phyloP scores from a whole-genome alignment of 2,888 invertebrate genomes.

The Drosophila subquinaria region DNA sequence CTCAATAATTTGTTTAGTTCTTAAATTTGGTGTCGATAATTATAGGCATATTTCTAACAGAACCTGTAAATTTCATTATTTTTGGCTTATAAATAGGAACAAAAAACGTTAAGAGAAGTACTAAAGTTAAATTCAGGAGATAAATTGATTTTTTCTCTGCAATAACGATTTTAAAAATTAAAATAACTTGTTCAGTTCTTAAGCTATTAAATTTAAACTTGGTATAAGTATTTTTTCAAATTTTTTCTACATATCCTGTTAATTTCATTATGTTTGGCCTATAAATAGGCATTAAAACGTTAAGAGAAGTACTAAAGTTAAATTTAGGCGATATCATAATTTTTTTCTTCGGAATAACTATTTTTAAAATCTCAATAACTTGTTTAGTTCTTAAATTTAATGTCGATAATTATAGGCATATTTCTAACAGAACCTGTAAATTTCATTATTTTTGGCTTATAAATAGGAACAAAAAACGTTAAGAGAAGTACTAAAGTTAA shows the following conservation, averaged over 20 bases:
- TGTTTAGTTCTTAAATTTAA: not conserved
- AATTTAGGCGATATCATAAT: fast-evolving
- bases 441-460: not conserved
- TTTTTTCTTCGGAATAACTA: too few relatives aligned
- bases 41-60: not conserved
- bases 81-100: not conserved
- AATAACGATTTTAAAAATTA: not conserved
- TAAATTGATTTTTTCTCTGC: not conserved
- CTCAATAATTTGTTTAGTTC: not conserved
- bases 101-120: too few relatives aligned
- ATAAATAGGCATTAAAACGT: too few relatives aligned
- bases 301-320: too few relatives aligned
- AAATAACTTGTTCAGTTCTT: not conserved
- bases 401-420: not conserved
- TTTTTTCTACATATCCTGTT: not conserved
- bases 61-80: not conserved
- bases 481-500: too few relatives aligned
- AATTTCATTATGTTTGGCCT: not conserved
- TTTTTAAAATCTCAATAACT: not conserved
- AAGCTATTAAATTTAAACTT: not conserved
- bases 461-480: too few relatives aligned
- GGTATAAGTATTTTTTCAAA: not conserved
- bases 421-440: not conserved
- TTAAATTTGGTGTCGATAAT: not conserved
- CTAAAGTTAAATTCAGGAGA: too few relatives aligned